These are phyloP conservation scores for Dicentrarchus labrax DNA, from an alignment of 2,113 vertebrate species.

Conservation along the genomic window DNA sequence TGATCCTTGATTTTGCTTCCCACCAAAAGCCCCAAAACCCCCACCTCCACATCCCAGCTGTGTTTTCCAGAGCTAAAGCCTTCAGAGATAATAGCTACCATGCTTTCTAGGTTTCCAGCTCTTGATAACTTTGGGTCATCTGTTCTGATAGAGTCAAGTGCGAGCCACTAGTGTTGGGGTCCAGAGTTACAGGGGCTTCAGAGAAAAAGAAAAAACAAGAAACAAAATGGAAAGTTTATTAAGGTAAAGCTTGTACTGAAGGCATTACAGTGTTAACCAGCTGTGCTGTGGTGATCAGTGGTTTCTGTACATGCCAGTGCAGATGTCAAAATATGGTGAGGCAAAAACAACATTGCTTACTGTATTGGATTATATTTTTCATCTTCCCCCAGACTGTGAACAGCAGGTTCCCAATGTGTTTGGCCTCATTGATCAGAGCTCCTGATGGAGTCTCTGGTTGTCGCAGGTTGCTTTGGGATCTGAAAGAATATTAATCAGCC, in stretches of 20 bases:
- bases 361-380: constrained; percentile 38
- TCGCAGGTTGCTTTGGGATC: constrained; percentile 22
- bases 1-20: rapidly evolving
- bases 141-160: rapidly evolving
- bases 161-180: background rate
- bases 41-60: constrained; percentile 51
- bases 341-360: constrained; percentile 23
- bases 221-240: background rate
- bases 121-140: constrained; percentile 1
- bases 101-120: constrained; percentile 6
- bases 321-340: rapidly evolving
- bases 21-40: rapidly evolving
- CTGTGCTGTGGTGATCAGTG: background rate
- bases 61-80: constrained; percentile 50
- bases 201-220: background rate
- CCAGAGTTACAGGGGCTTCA: constrained; percentile 61
- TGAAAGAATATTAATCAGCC: constrained; percentile 7
- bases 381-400: constrained; percentile 57
- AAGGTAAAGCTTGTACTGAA: background rate
- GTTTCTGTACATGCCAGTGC: background rate
- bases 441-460: constrained; percentile 33
- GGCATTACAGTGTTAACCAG: background rate
- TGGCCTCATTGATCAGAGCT: constrained; percentile 42
- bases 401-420: constrained; percentile 53
- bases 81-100: rapidly evolving